phyloP scores from a whole-genome alignment of 2,888 invertebrate genomes.

The Cenopis cana region DNA sequence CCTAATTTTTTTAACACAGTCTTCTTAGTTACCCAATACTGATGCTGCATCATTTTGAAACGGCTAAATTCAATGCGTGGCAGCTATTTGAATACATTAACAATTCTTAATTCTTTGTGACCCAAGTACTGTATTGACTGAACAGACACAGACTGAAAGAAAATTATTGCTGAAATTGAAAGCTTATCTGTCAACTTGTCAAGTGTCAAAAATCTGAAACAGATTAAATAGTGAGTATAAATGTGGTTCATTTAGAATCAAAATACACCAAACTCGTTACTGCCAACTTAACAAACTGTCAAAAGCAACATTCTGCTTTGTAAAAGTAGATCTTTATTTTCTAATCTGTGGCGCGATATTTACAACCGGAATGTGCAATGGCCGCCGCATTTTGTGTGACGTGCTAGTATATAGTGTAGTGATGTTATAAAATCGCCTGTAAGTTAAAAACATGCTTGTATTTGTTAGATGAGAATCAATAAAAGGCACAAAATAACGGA shows the following conservation, averaged over 20 bases:
- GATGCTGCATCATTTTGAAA: slow-evolving; percentile 91
- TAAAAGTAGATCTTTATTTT: slow-evolving; percentile 5
- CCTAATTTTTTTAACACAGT: slow-evolving; percentile 96
- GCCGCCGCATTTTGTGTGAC: slow-evolving; percentile 79
- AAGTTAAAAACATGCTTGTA: slow-evolving; percentile 74
- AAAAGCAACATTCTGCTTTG: neutral
- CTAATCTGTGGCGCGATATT: slow-evolving; percentile 75
- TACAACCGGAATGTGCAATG: slow-evolving; percentile 84
- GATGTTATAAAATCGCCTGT: slow-evolving; percentile 63
- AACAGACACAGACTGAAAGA: slow-evolving; percentile 27
- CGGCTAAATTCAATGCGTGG: slow-evolving; percentile 34
- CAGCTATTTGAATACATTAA: slow-evolving; percentile 38
- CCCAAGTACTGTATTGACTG: too few relatives aligned
- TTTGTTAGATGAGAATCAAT: slow-evolving; percentile 86
- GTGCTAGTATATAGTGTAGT: slow-evolving; percentile 71
- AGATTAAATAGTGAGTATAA: slow-evolving; percentile 9
- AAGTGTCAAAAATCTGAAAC: slow-evolving; percentile 29
- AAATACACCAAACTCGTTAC: neutral
- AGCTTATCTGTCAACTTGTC: slow-evolving; percentile 18
- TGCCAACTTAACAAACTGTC: slow-evolving; percentile 35
- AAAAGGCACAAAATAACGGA: slow-evolving; percentile 62
- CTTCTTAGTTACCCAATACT: slow-evolving; percentile 99
- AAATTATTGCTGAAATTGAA: slow-evolving; percentile 21
- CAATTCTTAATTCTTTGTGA: slow-evolving; percentile 20
- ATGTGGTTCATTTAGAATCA: neutral